Conservation (phyloP, 2,888 invertebrate genomes). For the Luperina nickerlii region DNA sequence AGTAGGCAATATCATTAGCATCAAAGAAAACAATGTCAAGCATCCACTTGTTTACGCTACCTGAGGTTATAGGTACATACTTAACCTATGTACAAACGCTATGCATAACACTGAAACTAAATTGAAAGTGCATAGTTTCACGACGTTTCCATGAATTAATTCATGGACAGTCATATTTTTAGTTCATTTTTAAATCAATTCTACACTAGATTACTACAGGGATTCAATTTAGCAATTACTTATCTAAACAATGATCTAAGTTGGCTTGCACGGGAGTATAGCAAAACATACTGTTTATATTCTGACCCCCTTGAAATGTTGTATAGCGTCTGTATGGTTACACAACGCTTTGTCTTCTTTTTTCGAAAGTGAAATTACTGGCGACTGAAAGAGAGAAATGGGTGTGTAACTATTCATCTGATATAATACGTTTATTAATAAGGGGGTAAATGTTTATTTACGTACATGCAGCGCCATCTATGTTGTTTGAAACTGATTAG, state of each 20-base stretch:
- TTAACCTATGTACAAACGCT: background rate
- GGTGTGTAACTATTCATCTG: no score
- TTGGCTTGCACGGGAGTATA: background rate
- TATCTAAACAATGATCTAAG: slow-evolving; percentile 11
- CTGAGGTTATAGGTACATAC: background rate
- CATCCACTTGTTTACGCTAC: slow-evolving; percentile 1
- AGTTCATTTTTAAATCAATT: slow-evolving; percentile 15
- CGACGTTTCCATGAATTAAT: background rate
- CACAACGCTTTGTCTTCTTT: no score
- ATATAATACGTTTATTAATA: no score
- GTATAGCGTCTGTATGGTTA: no score
- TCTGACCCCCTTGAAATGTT: background rate
- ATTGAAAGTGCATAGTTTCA: background rate
- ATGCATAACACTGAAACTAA: background rate
- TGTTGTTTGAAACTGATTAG: background rate
- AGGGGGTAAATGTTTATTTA: slow-evolving; percentile 9
- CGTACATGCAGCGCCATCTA: slow-evolving; percentile 41
- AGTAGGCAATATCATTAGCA: slow-evolving; percentile 9
- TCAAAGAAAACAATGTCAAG: slow-evolving; percentile 22
- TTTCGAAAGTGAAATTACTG: no score
- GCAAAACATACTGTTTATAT: background rate
- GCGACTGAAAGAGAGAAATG: no score
- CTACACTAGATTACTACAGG: slow-evolving; percentile 11
- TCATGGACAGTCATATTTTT: slow-evolving; percentile 1
- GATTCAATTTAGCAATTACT: slow-evolving; percentile 25